These are phyloP conservation scores for Amazona guildingii DNA, from an alignment of 2,113 vertebrate genomes.

Conservation along the genomic window DNA sequence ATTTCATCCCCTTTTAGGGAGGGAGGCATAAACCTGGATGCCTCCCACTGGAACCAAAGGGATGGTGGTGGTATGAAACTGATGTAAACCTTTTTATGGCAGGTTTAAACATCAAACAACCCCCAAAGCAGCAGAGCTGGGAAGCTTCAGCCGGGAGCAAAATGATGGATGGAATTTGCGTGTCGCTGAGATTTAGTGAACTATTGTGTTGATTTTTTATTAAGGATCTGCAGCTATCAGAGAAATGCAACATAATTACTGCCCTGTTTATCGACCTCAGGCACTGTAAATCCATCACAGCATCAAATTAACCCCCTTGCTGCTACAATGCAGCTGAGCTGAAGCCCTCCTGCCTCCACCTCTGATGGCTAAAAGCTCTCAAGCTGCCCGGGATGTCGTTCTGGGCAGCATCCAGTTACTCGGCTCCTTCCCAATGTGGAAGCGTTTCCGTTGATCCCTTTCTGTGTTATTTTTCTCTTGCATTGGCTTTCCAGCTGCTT, in stretches of 20 bases:
- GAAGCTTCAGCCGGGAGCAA: not conserved
- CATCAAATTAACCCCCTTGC: not conserved
- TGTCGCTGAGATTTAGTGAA: not conserved
- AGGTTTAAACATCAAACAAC: not conserved
- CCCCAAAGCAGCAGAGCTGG: not conserved
- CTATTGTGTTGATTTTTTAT: not conserved
- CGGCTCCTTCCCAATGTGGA: not conserved
- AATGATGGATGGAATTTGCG: not conserved
- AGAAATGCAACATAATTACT: not conserved
- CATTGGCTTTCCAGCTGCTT: not conserved
- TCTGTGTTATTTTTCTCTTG: not conserved
- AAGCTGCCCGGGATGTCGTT: not conserved
- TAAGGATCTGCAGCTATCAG: not conserved
- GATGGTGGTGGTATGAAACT: not conserved
- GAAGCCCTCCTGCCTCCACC: not conserved
- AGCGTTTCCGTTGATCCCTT: not conserved
- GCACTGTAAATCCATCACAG: not conserved
- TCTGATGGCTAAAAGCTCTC: not conserved
- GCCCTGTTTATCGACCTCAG: not conserved
- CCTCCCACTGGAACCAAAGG: not conserved
- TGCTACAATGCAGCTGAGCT: accelerated
- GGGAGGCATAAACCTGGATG: not conserved
- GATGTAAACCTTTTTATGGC: not conserved
- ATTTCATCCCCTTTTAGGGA: not conserved
- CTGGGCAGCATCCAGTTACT: not conserved